Percentiles rank a stretch among this genome's conserved stretches.
Conservation (phyloP, 2,888 invertebrate genomes). For the Dolichomitus sp. region DNA sequence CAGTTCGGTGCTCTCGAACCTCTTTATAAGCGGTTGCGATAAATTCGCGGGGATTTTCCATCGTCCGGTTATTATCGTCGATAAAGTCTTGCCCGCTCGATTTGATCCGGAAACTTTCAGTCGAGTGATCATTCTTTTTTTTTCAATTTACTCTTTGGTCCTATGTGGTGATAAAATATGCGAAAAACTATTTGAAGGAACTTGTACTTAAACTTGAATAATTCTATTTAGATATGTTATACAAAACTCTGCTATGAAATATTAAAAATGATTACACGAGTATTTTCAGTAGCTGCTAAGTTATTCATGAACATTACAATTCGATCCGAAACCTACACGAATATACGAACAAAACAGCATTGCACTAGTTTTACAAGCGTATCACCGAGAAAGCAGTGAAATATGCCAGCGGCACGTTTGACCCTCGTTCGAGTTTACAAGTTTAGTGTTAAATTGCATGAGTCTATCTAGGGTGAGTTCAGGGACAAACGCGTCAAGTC, state of each 20-base stretch:
- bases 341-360: background rate
- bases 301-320: background rate
- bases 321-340: background rate
- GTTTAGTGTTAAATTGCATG: conserved; percentile 8
- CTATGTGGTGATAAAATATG: background rate
- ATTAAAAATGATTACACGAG: background rate
- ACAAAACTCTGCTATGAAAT: background rate
- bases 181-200: background rate
- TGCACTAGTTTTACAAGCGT: background rate
- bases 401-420: conserved; percentile 18
- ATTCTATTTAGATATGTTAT: background rate
- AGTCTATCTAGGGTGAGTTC: background rate
- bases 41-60: conserved; percentile 51
- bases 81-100: conserved; percentile 60
- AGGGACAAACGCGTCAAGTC: conserved; percentile 7
- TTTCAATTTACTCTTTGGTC: background rate
- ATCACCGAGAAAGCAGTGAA: background rate
- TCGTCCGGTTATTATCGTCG: conserved; percentile 56
- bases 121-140: conserved; percentile 21
- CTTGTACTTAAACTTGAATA: background rate
- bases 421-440: conserved; percentile 34
- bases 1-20: conserved; percentile 30
- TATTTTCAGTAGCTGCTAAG: background rate
- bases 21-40: conserved; percentile 42
- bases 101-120: conserved; percentile 43